A percentile compares a stretch with the other conserved stretches of the same genome.
Evolutionary conservation across 2,113 vertebrate species (phyloP).

Genomic region (Arvicanthis niloticus): DNA sequence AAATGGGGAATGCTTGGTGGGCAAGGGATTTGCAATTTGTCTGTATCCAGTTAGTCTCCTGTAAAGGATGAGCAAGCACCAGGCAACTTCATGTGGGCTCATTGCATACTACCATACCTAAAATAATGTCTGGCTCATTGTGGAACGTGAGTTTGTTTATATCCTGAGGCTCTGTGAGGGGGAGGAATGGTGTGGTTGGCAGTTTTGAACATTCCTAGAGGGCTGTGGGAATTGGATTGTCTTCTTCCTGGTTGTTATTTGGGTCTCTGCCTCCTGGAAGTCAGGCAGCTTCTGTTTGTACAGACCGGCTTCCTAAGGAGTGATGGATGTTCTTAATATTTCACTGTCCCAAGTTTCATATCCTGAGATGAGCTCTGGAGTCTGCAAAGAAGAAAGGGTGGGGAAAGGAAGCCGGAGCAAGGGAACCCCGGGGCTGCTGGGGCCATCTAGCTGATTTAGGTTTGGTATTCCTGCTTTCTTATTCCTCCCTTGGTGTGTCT

Average conservation of each 20-base stretch:
- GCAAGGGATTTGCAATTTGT: not conserved
- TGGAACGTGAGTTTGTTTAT: not conserved
- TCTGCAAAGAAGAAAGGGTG: not conserved
- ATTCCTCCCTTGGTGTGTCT: not conserved
- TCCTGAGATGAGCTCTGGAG: not conserved
- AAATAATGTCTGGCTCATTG: not conserved
- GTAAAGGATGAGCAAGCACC: not conserved
- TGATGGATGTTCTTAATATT: not conserved
- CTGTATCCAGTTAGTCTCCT: not conserved
- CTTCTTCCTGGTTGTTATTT: not conserved
- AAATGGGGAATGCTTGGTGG: not conserved
- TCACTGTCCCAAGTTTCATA: conserved; percentile 44
- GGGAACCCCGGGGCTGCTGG: not conserved
- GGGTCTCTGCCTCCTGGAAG: not conserved
- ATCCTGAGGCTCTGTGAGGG: not conserved
- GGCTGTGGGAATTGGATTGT: not conserved
- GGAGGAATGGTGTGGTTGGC: not conserved
- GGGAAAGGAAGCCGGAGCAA: not conserved
- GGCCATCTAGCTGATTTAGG: not conserved
- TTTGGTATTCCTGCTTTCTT: conserved; percentile 14
- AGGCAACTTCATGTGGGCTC: not conserved
- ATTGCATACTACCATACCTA: not conserved
- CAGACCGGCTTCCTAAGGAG: not conserved
- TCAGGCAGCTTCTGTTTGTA: not conserved
- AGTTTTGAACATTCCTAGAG: not conserved